Evolutionary conservation across 2,888 invertebrate genomes (phyloP), one percentile per base, ranked within the genome.

Genomic region (Aethes cnicana): DNA sequence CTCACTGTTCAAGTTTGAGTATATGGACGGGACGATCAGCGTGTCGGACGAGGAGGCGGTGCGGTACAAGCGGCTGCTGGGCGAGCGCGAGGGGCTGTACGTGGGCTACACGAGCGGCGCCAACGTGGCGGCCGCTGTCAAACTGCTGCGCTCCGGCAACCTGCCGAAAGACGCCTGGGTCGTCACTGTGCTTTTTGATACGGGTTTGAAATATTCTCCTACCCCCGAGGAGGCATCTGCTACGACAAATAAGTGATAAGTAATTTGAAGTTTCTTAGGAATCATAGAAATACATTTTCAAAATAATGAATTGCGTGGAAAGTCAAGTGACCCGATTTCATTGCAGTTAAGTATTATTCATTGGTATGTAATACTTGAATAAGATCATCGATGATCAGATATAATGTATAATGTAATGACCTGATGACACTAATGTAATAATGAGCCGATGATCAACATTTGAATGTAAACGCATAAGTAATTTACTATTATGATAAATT

Each of bases 41-140:
- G 80, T 88, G 16, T 75, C 78, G 18, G 89, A 89, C 44, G 86
- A 86, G 43, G 89, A 89, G 53, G 66, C 80, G 1, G 62, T 75
- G 16, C 62, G 74, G 23, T 89, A 84, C 55, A 81, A 74, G 69
- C 63, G 76, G 8, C 63, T 81, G 42, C 67, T 89, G 6, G 88
- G 88, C 6, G 68, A 74, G 53, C 84, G 83, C 58, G 88, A 89
- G 57, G 88, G 88, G 9, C 52, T 89, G 52, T 89, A 76, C 56
- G 84, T 87, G 21, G 88, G 88, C 3, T 89, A 85, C 59, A 88
- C 89, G 3, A 87, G 87, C 46, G 89, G 79, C 0, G 88, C 87
- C 1, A 88, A 88, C 49, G 79, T 87, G 4, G 87, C 87, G 3
- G 89, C 86, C 0, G 87, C 88, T 0, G 81, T 85, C 3, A 78